These are phyloP conservation scores for Cyanoliseus patagonus DNA, from an alignment of 2,113 vertebrate species.

Conservation along the genomic window DNA sequence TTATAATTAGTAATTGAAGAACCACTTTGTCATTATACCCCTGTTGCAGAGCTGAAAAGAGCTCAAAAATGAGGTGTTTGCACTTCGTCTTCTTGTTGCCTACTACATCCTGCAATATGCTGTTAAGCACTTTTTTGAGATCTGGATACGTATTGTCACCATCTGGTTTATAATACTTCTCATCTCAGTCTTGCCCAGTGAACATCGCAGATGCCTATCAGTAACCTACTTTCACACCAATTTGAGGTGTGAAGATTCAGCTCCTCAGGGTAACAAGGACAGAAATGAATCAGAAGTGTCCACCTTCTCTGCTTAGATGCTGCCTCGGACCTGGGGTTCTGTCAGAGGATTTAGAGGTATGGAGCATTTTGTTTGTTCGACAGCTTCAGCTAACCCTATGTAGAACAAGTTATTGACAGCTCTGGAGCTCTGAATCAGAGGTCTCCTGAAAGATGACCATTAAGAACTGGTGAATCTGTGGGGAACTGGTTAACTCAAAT, in stretches of 20 bases:
- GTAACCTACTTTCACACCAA: not conserved
- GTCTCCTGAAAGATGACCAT: not conserved
- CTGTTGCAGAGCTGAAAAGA: not conserved
- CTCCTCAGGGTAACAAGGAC: not conserved
- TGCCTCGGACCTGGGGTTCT: rapidly evolving
- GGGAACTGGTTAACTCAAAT: not conserved
- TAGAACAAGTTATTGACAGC: not conserved
- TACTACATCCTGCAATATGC: not conserved
- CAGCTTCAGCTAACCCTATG: not conserved
- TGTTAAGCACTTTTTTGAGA: not conserved
- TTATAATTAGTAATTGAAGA: not conserved
- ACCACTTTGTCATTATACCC: not conserved
- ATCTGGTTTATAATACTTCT: not conserved
- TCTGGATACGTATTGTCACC: not conserved
- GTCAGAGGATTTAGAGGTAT: not conserved
- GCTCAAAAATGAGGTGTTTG: not conserved
- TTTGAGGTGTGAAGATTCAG: not conserved
- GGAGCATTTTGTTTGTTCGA: not conserved
- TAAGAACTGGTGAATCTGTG: not conserved
- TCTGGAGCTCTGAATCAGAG: not conserved
- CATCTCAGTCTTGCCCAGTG: not conserved
- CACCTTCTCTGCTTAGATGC: not conserved
- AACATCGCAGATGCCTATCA: not conserved
- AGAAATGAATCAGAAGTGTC: not conserved
- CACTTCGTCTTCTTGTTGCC: not conserved